A percentile compares a stretch with the other conserved stretches of the same genome.
phyloP scores from a whole-genome alignment of 2,113 vertebrate species.

The Hippopotamus amphibius region DNA sequence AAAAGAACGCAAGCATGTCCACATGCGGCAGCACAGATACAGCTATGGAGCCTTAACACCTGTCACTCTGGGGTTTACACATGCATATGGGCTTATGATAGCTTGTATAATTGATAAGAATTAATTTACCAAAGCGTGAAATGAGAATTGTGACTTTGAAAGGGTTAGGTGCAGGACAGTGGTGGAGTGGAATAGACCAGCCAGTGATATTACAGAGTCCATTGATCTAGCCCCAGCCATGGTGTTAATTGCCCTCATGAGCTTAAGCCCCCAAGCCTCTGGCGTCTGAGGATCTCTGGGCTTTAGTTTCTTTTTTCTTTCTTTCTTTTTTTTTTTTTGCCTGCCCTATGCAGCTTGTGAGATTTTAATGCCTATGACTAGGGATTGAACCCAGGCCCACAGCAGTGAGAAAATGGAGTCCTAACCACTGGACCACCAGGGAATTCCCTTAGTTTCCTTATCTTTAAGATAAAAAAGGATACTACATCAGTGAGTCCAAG shows the following conservation, averaged over 20 bases:
- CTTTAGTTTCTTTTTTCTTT: neutral
- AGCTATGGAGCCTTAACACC: neutral
- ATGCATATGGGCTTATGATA: neutral
- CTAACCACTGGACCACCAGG: neutral
- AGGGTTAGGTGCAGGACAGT: neutral
- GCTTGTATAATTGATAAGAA: neutral
- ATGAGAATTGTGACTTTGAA: constrained; percentile 8
- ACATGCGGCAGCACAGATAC: too few species aligned
- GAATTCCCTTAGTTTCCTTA: constrained; percentile 8
- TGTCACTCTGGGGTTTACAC: neutral
- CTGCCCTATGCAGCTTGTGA: neutral
- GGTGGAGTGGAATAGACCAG: neutral
- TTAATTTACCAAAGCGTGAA: constrained; percentile 11
- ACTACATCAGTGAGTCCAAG: neutral
- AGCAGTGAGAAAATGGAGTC: neutral
- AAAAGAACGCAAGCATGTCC: neutral
- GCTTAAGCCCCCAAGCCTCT: neutral
- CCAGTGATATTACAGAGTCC: neutral
- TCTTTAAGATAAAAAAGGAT: constrained; percentile 20
- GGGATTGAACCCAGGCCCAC: neutral
- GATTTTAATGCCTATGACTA: neutral
- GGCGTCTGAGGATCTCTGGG: neutral
- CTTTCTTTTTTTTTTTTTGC: neutral
- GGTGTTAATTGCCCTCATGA: neutral
- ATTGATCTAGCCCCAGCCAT: neutral